Percentiles rank a stretch among this genome's conserved stretches.
phyloP scores from a whole-genome alignment of 2,113 vertebrate genomes.

The Peucedramus taeniatus region DNA sequence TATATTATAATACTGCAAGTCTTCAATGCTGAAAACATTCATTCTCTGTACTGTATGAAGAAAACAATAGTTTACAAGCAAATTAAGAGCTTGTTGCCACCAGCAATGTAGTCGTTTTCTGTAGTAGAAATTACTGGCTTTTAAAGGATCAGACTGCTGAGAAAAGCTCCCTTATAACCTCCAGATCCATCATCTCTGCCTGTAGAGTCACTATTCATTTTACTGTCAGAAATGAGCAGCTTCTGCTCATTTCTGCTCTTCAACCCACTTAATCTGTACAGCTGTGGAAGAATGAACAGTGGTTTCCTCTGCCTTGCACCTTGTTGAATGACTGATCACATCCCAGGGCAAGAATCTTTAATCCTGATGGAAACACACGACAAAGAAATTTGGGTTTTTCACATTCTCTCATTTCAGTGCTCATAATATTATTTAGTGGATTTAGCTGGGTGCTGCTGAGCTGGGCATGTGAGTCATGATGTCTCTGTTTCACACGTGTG shows the following conservation, averaged over 20 bases:
- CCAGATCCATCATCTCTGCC: background rate
- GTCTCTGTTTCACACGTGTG: background rate
- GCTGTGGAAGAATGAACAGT: background rate
- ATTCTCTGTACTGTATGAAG: background rate
- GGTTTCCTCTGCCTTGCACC: background rate
- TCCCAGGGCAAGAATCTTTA: background rate
- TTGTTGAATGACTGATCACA: background rate
- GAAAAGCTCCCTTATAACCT: background rate
- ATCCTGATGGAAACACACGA: background rate
- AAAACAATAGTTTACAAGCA: conserved; percentile 17
- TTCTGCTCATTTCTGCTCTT: conserved; percentile 18
- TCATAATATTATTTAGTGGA: background rate
- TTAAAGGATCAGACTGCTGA: background rate
- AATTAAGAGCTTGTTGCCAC: background rate
- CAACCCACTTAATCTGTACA: background rate
- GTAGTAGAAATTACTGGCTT: background rate
- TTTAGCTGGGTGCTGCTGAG: background rate
- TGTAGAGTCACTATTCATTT: background rate
- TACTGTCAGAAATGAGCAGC: background rate
- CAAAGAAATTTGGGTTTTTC: background rate
- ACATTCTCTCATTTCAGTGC: background rate
- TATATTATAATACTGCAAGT: background rate
- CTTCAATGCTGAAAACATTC: background rate
- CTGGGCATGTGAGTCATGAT: background rate
- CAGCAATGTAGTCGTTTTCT: background rate